These are phyloP conservation scores for Molossus alvarezi DNA, from an alignment of 2,797 vertebrate genomes.

Conservation along the genomic window DNA sequence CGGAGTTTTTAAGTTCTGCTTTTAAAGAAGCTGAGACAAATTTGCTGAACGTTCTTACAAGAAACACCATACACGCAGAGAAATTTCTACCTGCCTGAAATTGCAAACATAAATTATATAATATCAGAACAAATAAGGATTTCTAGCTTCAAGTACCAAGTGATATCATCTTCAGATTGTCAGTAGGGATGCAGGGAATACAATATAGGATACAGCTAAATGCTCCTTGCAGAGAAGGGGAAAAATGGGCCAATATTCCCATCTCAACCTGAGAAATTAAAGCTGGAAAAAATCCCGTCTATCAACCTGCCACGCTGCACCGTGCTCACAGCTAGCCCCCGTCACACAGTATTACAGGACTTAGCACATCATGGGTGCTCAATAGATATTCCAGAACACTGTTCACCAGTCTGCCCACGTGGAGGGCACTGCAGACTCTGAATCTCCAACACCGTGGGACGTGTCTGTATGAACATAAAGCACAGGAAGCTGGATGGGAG, in stretches of 20 bases:
- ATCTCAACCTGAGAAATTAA: conserved; percentile 73
- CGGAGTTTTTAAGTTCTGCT: conserved; percentile 74
- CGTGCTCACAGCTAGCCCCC: background rate
- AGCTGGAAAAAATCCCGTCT: conserved; percentile 30
- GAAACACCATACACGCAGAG: conserved; percentile 65
- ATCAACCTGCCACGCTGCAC: conserved; percentile 18
- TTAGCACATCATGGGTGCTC: background rate
- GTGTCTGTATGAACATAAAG: background rate
- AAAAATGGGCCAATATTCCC: conserved; percentile 64
- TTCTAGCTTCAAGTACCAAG: conserved; percentile 66
- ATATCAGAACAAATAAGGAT: conserved; percentile 80
- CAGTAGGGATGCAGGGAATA: conserved; percentile 13
- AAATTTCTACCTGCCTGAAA: conserved; percentile 80
- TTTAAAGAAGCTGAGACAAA: conserved; percentile 77
- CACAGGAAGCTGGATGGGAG: conserved; percentile 36
- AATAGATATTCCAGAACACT: conserved; percentile 35
- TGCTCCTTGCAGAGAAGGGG: conserved; percentile 39
- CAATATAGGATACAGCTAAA: conserved; percentile 61
- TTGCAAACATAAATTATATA: conserved; percentile 81
- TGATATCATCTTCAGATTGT: conserved; percentile 74
- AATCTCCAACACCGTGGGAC: conserved; percentile 51
- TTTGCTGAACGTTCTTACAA: conserved; percentile 76
- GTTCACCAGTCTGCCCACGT: background rate
- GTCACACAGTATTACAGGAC: background rate
- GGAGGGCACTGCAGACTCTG: background rate